phyloP scores from a whole-genome alignment of 2,113 vertebrate genomes.

The Clarias gariepinus region DNA sequence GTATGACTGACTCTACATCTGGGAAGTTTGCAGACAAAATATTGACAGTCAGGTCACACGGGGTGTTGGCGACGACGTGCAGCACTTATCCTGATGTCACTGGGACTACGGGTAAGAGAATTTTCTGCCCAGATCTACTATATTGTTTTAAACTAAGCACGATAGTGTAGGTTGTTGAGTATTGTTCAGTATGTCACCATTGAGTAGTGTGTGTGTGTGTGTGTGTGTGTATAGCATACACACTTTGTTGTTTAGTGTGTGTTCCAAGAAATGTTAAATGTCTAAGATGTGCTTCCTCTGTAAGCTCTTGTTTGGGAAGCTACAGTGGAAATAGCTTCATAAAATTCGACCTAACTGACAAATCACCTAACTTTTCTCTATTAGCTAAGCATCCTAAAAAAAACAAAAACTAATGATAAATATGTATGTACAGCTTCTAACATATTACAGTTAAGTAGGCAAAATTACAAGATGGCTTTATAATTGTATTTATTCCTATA shows the following conservation, averaged over 20 bases:
- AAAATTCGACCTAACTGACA: background rate
- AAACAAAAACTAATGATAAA: no score
- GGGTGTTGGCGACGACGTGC: constrained; percentile 14
- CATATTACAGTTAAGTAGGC: no score
- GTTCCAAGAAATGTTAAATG: background rate
- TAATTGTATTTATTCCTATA: background rate
- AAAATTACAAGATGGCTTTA: background rate
- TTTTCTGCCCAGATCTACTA: background rate
- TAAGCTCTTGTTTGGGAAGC: background rate
- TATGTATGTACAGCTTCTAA: background rate
- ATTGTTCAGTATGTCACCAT: background rate
- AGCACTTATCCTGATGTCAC: background rate
- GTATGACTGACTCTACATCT: constrained; percentile 8
- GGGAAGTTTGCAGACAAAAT: background rate
- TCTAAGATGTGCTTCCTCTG: background rate
- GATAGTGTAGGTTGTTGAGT: background rate
- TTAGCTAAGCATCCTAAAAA: background rate
- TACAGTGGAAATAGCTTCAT: background rate
- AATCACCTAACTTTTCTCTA: background rate
- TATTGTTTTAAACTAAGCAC: background rate
- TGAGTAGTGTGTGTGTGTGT: background rate
- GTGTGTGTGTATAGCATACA: background rate
- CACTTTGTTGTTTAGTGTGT: no score
- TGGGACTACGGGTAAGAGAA: constrained; percentile 26
- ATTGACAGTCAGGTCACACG: constrained; percentile 4